Conservation (phyloP, 2,797 vertebrate genomes). For the Helostoma temminkii region DNA sequence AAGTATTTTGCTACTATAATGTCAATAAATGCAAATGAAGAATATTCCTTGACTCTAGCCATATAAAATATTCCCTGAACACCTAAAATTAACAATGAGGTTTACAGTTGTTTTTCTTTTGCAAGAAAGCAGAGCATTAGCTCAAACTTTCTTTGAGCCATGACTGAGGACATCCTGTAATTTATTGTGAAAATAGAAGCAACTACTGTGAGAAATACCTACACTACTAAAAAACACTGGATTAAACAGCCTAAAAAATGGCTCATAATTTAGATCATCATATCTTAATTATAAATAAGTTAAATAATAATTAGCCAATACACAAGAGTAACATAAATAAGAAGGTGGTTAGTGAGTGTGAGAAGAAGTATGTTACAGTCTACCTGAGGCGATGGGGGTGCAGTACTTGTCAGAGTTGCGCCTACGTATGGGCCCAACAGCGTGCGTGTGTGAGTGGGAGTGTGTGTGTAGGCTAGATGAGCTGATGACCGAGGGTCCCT, state of each 20-base stretch:
- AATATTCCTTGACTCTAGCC: not conserved
- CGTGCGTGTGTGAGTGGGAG: slow-evolving; percentile 84
- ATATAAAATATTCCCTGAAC: not conserved
- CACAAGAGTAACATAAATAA: not conserved
- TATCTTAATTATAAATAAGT: not conserved
- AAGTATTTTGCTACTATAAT: not conserved
- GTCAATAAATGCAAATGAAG: not conserved
- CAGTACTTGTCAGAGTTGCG: slow-evolving; percentile 98
- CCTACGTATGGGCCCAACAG: slow-evolving; percentile 92
- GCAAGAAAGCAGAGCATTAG: slow-evolving; percentile 1
- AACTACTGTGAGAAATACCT: not conserved
- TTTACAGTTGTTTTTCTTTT: not conserved
- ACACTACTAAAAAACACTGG: not conserved
- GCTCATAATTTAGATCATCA: not conserved
- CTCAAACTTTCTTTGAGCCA: not conserved
- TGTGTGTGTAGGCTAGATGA: slow-evolving; percentile 91
- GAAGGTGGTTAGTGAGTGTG: too few species aligned
- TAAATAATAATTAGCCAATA: not conserved
- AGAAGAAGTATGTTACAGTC: slow-evolving; percentile 8
- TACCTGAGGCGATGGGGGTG: slow-evolving; percentile 98
- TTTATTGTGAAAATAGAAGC: not conserved
- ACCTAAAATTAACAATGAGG: not conserved
- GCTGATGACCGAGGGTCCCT: slow-evolving; percentile 96
- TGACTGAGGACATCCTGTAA: not conserved
- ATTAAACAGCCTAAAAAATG: not conserved